phyloP scores from a whole-genome alignment of 2,888 invertebrate genomes.

The Athalia cordata region DNA sequence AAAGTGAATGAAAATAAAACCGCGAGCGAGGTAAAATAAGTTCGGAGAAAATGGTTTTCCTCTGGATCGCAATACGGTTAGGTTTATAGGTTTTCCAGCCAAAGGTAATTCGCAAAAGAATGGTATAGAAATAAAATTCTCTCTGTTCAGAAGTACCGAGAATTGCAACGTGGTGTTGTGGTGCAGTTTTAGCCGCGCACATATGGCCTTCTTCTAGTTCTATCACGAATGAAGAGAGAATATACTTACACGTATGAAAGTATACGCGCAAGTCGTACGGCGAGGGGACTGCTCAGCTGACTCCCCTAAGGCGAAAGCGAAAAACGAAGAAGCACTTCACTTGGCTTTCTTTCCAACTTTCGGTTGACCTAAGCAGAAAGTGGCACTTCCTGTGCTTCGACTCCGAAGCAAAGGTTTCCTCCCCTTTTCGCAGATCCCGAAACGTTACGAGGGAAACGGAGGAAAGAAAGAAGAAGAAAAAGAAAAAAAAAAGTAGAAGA shows the following conservation, averaged over 20 bases:
- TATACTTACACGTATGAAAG: conserved; percentile 21
- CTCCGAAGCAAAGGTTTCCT: not conserved
- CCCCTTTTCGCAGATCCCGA: conserved; percentile 6
- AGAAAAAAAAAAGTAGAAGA: not conserved
- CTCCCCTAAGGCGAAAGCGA: conserved; percentile 8
- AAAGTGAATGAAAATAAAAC: conserved; percentile 13
- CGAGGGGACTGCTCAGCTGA: conserved; percentile 47
- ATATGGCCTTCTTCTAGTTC: conserved; percentile 6
- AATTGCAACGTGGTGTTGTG: conserved; percentile 6
- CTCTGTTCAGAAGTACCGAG: not conserved
- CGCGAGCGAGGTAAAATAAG: conserved; percentile 2
- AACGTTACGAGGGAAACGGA: conserved; percentile 1
- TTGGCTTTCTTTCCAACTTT: conserved; percentile 34
- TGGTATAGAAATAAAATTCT: conserved; percentile 31
- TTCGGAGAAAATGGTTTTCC: not conserved
- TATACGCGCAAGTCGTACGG: conserved; percentile 36
- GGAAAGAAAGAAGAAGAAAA: no score
- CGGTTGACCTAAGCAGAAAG: conserved; percentile 66
- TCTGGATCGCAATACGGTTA: not conserved
- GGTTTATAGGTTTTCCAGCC: conserved; percentile 20
- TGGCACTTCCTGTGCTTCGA: conserved; percentile 50
- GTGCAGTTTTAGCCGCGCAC: conserved; percentile 18
- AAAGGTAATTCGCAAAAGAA: conserved; percentile 36
- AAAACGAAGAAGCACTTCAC: conserved; percentile 49
- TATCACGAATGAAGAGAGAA: conserved; percentile 55